Base-by-base conservation (phyloP, 2,113 vertebrate species). In the Cyprinus carpio region DNA sequence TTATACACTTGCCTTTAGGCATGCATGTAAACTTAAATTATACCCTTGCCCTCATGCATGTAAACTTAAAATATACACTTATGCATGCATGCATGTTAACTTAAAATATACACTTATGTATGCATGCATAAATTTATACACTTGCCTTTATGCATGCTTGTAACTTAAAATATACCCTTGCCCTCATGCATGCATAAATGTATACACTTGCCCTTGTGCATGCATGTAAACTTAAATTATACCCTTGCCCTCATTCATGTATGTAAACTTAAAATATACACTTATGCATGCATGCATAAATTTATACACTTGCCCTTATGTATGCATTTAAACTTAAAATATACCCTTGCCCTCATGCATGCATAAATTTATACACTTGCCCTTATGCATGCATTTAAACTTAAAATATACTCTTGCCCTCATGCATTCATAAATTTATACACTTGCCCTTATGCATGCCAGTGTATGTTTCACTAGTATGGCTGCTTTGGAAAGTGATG, bases 401-500 rank as follows among this genome's bases (percentile, higher is more conserved):
- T 43, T 43, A 43, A 34, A 34, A 43, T 43, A 43, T 43, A 43
- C 9, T 10, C 9, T 43, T 43, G 2, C 0, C n/a, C 1, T 62
- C 1, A 64, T 64, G 25, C 25, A 64, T 64, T n/a, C 60, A 25
- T 43, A 9, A 2, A 43, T 2, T 2, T 9, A 10, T 43, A 43
- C 12, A 46, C 7, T 1, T 16, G 13, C 7, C 10, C 10, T 46
- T 46, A 2, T 11, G 2, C 12, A 12, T 46, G 11, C 43, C 10
- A 46, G 11, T 12, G 0, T 3, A n/a, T n/a, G 2, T 46, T 46
- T 46, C 11, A 4, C 67, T 27, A 31, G 62, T 13, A 13, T 65
- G 0, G 12, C 25, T 23, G 64, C 6, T 29, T 56, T 23, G 75
- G 58, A 88, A 88, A 88, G 78, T 87, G 84, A 87, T 65, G 27